Base-by-base conservation (phyloP, 2,888 invertebrate species). In the Scaptomyza flava region DNA sequence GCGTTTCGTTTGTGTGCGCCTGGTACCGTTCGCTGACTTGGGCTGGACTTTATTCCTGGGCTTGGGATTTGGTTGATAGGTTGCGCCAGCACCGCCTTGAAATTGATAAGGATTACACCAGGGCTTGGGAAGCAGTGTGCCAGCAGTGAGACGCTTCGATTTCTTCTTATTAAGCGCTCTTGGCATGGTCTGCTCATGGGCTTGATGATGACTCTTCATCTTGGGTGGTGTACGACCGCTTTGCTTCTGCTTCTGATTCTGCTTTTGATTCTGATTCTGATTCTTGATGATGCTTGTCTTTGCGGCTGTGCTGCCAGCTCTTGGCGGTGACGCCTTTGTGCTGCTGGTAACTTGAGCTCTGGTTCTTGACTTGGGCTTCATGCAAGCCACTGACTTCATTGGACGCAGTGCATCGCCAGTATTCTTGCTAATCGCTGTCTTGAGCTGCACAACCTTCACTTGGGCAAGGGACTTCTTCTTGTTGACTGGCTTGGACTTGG, bases 91-190 rank as follows among this genome's bases (percentile, higher is more conserved):
- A 5, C 41, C 54, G 11, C 60, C 57, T 9, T 42, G 53, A 7
- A 59, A 75, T 6, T 46, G 46, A 30, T 56, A 42, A 0, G 61
- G 43, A 50, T 54, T 33, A 2, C 17, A 42, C 72, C 73, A 60
- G 8, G 33, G 20, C 9, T 1, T 46, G 8, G 5, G 1, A 47
- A 6, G 31, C 6, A 70, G 3, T 5, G 59, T 31, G 56, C 72
- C 74, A 9, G 74, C 74, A 2, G 11, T 17, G 0, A 71, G 72
- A 9, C 74, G 66, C 12, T n/a, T 59, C 2, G 14, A 0, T 2
- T 31, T 23, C 8, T 8, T 23, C 6, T 27, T 48, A 17, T 4
- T 2, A 7, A 41, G 1, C 8, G 9, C 30, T 9, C 30, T 20
- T 12, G 34, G 51, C 46, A 34, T 45, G n/a, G 34, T n/a, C 65